phyloP scores from a whole-genome alignment of 2,113 vertebrate genomes.

The Equus przewalskii region DNA sequence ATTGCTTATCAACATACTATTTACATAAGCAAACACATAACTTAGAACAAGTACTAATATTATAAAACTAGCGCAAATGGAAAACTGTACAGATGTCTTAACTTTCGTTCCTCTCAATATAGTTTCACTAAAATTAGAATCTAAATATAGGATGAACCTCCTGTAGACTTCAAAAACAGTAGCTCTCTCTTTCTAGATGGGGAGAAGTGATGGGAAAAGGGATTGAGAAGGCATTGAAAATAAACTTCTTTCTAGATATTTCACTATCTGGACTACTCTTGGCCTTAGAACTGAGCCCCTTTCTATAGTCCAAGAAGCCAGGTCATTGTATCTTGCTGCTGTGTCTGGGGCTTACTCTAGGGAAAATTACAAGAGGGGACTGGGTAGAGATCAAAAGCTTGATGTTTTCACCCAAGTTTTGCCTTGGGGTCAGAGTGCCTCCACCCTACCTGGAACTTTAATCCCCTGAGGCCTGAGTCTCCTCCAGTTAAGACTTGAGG shows the following conservation, averaged over 20 bases:
- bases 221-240: background rate
- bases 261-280: background rate
- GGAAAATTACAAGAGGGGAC: background rate
- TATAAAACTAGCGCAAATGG: background rate
- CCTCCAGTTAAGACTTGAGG: background rate
- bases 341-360: background rate
- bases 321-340: background rate
- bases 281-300: background rate
- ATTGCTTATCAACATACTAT: background rate
- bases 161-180: background rate
- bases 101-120: background rate
- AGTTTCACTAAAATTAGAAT: slow-evolving; percentile 47
- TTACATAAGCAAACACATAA: background rate
- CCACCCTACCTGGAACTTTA: background rate
- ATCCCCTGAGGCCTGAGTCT: background rate
- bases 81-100: background rate
- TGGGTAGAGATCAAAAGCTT: background rate
- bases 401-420: background rate
- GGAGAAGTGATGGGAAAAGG: background rate
- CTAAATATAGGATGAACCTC: background rate
- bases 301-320: background rate
- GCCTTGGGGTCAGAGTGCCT: background rate
- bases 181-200: background rate
- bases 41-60: background rate
- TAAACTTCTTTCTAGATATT: background rate